Evolutionary conservation across 2,888 invertebrate species (phyloP).

Genomic region (Odontomyia ornata): DNA sequence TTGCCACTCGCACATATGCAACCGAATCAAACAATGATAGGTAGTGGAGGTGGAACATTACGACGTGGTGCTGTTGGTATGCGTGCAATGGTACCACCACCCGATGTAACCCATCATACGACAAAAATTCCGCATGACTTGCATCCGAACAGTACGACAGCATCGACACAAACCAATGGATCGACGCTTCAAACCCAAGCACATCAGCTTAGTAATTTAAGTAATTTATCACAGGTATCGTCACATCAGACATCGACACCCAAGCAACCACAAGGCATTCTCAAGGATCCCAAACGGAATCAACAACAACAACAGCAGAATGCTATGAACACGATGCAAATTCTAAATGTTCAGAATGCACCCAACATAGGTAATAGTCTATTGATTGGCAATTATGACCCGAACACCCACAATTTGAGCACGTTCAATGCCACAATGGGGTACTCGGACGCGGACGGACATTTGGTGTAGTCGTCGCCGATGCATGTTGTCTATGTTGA

Average conservation of each 20-base stretch:
- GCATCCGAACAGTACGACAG: conserved; percentile 60
- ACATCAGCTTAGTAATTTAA: conserved; percentile 53
- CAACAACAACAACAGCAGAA: conserved; percentile 65
- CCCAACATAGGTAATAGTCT: conserved; percentile 62
- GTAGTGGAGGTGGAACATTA: conserved; percentile 57
- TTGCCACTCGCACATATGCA: conserved; percentile 60
- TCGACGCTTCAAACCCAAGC: conserved; percentile 52
- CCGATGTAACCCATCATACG: conserved; percentile 64
- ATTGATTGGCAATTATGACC: conserved; percentile 58
- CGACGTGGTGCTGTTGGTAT: conserved; percentile 51
- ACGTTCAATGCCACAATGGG: conserved; percentile 63
- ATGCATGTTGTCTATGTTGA: conserved; percentile 35
- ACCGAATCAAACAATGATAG: conserved; percentile 58
- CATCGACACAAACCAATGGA: conserved; percentile 60
- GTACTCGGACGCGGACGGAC: conserved; percentile 64
- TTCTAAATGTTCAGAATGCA: conserved; percentile 70
- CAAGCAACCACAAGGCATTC: conserved; percentile 71
- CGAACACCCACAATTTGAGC: conserved; percentile 60
- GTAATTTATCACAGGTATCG: conserved; percentile 53
- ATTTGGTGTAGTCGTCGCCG: conserved; percentile 61
- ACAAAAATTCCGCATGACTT: conserved; percentile 59
- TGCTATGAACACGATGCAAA: conserved; percentile 66
- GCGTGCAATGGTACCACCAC: conserved; percentile 62
- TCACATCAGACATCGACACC: conserved; percentile 56
- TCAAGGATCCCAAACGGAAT: conserved; percentile 71